Evolutionary conservation across 64 coral and sea anemone species (phyloP).

Genomic region (Stylophora pistillata): DNA sequence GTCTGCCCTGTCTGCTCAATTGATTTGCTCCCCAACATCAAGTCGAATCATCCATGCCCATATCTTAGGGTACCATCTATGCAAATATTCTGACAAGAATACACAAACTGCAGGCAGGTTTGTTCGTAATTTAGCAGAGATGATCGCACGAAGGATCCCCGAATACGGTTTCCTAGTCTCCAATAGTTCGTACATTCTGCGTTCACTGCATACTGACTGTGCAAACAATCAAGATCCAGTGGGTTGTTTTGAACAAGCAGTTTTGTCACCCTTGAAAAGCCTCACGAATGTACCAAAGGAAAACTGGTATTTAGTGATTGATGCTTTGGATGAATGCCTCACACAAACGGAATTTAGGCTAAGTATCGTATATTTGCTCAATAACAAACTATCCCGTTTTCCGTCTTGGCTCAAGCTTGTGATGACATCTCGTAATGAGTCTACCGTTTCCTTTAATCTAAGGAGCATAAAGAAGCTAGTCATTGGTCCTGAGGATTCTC

Average conservation of each 20-base stretch:
- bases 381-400: slow-evolving; percentile 7
- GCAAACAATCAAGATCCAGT: slow-evolving; percentile 34
- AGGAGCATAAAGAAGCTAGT: slow-evolving; percentile 8
- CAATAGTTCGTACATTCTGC: slow-evolving; percentile 23
- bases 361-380: slow-evolving; percentile 47
- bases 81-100: slow-evolving; percentile 66
- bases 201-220: slow-evolving; percentile 42
- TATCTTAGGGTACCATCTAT: slow-evolving; percentile 75
- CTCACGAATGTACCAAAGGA: slow-evolving; percentile 14
- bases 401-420: slow-evolving; percentile 76
- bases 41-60: slow-evolving; percentile 59
- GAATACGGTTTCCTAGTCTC: slow-evolving; percentile 47
- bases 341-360: slow-evolving; percentile 18
- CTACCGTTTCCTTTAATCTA: slow-evolving; percentile 26
- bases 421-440: slow-evolving; percentile 52
- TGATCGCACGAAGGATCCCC: slow-evolving; percentile 35
- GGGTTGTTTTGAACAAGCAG: slow-evolving; percentile 54
- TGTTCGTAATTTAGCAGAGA: slow-evolving; percentile 60
- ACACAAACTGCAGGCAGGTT: slow-evolving; percentile 70
- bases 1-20: slow-evolving; percentile 62
- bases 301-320: slow-evolving; percentile 50
- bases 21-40: slow-evolving; percentile 66
- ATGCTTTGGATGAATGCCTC: slow-evolving; percentile 69
- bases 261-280: slow-evolving; percentile 35
- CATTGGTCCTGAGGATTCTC: slow-evolving; percentile 34